Evolutionary conservation across 2,797 vertebrate species (phyloP).

Genomic region (Sylvilagus floridanus): DNA sequence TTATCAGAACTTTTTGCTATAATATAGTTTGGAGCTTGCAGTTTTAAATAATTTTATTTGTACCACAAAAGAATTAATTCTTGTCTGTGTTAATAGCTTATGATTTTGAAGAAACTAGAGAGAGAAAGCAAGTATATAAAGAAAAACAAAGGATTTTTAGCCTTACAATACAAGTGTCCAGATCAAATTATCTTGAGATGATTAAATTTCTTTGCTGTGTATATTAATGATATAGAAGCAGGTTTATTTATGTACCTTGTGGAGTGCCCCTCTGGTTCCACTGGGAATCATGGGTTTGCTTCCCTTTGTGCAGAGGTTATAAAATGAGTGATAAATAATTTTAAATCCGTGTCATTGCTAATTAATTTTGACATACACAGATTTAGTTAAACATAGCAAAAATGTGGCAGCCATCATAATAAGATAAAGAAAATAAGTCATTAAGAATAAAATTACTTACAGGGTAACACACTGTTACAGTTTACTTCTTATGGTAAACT

Average conservation of each 20-base stretch:
- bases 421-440: conserved; percentile 71
- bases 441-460: conserved; percentile 72
- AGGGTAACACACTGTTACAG: conserved; percentile 64
- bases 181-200: conserved; percentile 62
- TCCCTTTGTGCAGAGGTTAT: conserved; percentile 84
- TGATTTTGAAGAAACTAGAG: background rate
- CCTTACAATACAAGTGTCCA: conserved; percentile 54
- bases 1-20: conserved; percentile 13
- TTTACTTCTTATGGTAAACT: conserved; percentile 41
- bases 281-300: conserved; percentile 82
- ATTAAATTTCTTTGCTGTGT: conserved; percentile 68
- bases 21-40: conserved; percentile 9
- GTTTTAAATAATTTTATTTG: conserved; percentile 20
- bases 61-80: background rate
- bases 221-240: conserved; percentile 80
- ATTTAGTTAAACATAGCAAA: conserved; percentile 77
- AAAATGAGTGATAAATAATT: conserved; percentile 87
- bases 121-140: conserved; percentile 13
- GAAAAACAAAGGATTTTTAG: conserved; percentile 51
- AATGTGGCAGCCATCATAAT: conserved; percentile 71
- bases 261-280: conserved; percentile 71
- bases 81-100: conserved; percentile 14
- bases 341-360: conserved; percentile 84
- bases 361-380: conserved; percentile 86
- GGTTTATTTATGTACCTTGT: conserved; percentile 82